These are phyloP conservation scores for Apus apus DNA, from an alignment of 2,113 vertebrate genomes.

Conservation along the genomic window DNA sequence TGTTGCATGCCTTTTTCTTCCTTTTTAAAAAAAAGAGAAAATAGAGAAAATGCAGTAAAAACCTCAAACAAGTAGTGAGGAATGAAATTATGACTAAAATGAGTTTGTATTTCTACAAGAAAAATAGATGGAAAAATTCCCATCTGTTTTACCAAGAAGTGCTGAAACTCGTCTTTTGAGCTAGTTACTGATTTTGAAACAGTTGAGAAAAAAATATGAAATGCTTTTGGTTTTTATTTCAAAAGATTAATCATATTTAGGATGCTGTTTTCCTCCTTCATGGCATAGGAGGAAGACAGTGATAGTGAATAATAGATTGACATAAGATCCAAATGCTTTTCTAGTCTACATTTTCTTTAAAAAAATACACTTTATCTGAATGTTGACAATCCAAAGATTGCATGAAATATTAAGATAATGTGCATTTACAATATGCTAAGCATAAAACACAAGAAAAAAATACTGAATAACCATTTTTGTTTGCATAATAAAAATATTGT, in stretches of 20 bases:
- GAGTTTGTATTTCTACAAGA: neutral
- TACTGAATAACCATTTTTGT: neutral
- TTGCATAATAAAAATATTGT: neutral
- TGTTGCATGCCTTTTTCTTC: neutral
- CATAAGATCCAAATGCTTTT: neutral
- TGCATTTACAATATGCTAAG: neutral
- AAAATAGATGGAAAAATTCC: neutral
- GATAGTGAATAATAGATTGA: neutral
- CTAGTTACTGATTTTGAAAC: neutral
- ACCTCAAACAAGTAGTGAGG: neutral
- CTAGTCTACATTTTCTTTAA: neutral
- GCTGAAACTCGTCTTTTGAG: neutral
- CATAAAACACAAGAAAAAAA: neutral
- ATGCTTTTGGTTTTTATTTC: neutral
- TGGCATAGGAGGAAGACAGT: neutral
- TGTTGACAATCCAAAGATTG: neutral
- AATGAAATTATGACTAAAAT: neutral
- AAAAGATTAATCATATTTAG: neutral
- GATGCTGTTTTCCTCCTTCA: neutral
- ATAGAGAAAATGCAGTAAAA: neutral
- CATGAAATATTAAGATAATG: constrained; percentile 10
- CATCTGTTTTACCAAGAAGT: neutral
- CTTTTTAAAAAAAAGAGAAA: neutral
- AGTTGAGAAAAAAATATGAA: neutral
- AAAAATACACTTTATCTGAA: neutral